Base-by-base conservation (phyloP, 1,140 invertebrate species). In the Druon quercuslanigerum region DNA sequence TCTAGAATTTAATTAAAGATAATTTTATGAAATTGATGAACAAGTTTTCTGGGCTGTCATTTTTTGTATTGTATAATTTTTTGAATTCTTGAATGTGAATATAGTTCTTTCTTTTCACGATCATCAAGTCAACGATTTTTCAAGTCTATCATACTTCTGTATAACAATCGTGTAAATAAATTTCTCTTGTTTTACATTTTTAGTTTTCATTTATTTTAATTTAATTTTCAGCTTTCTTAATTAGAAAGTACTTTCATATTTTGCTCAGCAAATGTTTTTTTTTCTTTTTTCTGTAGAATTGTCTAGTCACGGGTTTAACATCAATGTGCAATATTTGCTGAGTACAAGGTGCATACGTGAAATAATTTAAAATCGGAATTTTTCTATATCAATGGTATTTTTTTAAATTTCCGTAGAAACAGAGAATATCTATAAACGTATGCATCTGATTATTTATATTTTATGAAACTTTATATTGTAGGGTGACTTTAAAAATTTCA, bases 101-200 rank as follows among this genome's bases (percentile, higher is more conserved):
- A 66, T 25, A 40, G 16, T 46, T 6, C 33, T 66, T 46, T 11
- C 9, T 20, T 66, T n/a, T 66, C 60, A 66, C 40, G 33, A 33
- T 66, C 60, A 14, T 66, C 33, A 33, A 66, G 16, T 66, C 60
- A 66, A 66, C 60, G 60, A 66, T 66, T 46, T 20, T 60, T 33
- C 25, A 60, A 60, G 20, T 66, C 60, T n/a, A 66, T 46, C 25
- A 46, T 16, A 66, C 25, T 33, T 3, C 33, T 66, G 60, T 66
- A 72, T 75, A 19, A 19, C 56, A 50, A 71, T 80, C 80, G 74
- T 85, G 83, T 86, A 83, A 85, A 82, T 85, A 86, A 86, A 87
- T 80, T 80, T 84, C 82, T 85, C n/a, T 84, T 85, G 80, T 86
- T 86, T 79, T 77, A 83, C 75, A 81, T 57, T 71, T 72, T 76